Evolutionary conservation across 2,888 invertebrate genomes (phyloP).

Genomic region (Amphipoea lucens): DNA sequence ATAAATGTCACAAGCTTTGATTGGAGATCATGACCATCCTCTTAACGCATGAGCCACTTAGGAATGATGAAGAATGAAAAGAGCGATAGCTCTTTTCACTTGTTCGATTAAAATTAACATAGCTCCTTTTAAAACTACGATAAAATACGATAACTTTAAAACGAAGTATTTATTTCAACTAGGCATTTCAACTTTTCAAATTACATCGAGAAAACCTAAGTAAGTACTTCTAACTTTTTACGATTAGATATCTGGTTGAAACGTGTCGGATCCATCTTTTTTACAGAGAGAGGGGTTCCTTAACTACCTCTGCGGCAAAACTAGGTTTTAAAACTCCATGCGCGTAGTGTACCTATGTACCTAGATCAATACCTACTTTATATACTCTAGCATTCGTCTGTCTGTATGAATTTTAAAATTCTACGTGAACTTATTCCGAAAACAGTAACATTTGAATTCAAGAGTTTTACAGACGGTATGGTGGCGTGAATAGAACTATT

Average conservation of each 20-base stretch:
- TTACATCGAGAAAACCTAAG: background rate
- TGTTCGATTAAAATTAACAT: background rate
- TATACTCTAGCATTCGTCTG: constrained; percentile 41
- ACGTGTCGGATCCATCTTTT: constrained; percentile 6
- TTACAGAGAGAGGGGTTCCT: background rate
- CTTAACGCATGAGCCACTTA: background rate
- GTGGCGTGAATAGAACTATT: constrained; percentile 49
- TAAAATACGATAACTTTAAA: background rate
- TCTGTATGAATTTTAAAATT: constrained; percentile 61
- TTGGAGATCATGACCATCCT: background rate
- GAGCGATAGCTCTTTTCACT: background rate
- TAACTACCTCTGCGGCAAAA: constrained; percentile 31
- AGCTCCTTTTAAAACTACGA: background rate
- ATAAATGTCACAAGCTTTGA: background rate
- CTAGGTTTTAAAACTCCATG: constrained; percentile 27
- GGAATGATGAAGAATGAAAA: background rate
- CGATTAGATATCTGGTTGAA: constrained; percentile 3
- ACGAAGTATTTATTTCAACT: background rate
- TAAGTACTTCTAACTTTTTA: background rate
- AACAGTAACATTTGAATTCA: constrained; percentile 60
- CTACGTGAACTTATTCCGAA: constrained; percentile 57
- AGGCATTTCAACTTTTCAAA: background rate
- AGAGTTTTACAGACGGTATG: constrained; percentile 44
- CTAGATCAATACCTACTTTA: constrained; percentile 34
- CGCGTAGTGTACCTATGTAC: constrained; percentile 26